phyloP scores from a whole-genome alignment of 1,140 invertebrate species.

The Drosophila bocki region DNA sequence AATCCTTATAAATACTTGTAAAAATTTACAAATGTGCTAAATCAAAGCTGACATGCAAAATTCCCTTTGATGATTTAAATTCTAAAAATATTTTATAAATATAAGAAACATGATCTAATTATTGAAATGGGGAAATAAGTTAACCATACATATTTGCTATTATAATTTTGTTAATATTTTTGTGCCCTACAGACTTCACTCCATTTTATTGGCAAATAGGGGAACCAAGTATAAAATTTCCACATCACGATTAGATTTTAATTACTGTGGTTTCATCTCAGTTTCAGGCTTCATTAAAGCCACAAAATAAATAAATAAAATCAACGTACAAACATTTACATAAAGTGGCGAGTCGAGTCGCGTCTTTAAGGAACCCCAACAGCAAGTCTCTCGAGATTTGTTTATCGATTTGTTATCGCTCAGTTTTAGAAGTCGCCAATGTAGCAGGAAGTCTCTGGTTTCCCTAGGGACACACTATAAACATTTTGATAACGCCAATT shows the following conservation, averaged over 20 bases:
- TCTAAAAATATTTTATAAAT: too few relatives aligned
- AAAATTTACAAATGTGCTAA: too few relatives aligned
- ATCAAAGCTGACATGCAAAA: too few relatives aligned
- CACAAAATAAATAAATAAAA: background rate
- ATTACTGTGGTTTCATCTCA: background rate
- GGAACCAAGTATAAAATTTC: background rate
- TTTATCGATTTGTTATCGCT: conserved; percentile 5
- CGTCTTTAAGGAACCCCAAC: background rate
- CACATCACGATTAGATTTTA: background rate
- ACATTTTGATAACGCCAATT: background rate
- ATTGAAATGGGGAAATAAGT: too few relatives aligned
- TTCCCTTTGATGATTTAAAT: too few relatives aligned
- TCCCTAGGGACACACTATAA: background rate
- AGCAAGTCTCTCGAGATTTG: background rate
- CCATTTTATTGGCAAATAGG: too few relatives aligned
- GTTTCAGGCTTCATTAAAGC: background rate
- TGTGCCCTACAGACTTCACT: too few relatives aligned
- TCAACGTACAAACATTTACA: background rate
- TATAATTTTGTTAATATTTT: too few relatives aligned
- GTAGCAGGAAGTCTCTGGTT: background rate
- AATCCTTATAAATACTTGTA: too few relatives aligned
- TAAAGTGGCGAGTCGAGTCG: background rate
- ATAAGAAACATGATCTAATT: too few relatives aligned
- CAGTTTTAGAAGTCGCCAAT: background rate
- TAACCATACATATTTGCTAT: too few relatives aligned